Conservation (phyloP, 2,888 invertebrate genomes). For the Pachymerium ferrugineum region DNA sequence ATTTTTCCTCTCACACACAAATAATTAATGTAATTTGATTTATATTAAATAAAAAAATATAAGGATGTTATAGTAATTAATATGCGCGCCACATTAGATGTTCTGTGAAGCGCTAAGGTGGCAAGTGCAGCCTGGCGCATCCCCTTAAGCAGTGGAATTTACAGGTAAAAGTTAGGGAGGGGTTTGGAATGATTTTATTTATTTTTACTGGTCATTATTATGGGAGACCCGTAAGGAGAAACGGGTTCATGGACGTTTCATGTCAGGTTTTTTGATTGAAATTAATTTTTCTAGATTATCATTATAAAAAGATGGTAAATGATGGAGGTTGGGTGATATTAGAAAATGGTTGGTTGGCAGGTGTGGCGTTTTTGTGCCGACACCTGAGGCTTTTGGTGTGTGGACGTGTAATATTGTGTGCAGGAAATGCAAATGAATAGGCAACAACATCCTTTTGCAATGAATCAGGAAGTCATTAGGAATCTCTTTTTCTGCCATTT, state of each 20-base stretch:
- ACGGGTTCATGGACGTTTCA: conserved; percentile 4
- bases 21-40: conserved; percentile 21
- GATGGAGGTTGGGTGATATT: background rate
- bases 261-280: too few species aligned
- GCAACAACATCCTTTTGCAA: conserved; percentile 21
- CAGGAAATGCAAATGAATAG: conserved; percentile 21
- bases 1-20: background rate
- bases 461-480: conserved; percentile 21
- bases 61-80: too few species aligned
- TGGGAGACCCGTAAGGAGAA: background rate
- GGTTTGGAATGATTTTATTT: conserved; percentile 8
- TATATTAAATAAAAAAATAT: background rate
- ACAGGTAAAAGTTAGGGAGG: conserved; percentile 7
- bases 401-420: conserved; percentile 11
- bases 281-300: too few species aligned
- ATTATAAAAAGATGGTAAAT: too few species aligned
- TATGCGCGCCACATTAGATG: conserved; percentile 11
- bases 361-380: conserved; percentile 1
- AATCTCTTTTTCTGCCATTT: conserved; percentile 14
- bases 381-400: conserved; percentile 9
- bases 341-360: conserved; percentile 1
- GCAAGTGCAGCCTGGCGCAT: conserved; percentile 9
- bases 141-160: background rate
- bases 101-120: conserved; percentile 10
- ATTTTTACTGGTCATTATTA: background rate